Base-by-base conservation (phyloP, 2,113 vertebrate genomes). In the Chamaetylas fuelleborni region DNA sequence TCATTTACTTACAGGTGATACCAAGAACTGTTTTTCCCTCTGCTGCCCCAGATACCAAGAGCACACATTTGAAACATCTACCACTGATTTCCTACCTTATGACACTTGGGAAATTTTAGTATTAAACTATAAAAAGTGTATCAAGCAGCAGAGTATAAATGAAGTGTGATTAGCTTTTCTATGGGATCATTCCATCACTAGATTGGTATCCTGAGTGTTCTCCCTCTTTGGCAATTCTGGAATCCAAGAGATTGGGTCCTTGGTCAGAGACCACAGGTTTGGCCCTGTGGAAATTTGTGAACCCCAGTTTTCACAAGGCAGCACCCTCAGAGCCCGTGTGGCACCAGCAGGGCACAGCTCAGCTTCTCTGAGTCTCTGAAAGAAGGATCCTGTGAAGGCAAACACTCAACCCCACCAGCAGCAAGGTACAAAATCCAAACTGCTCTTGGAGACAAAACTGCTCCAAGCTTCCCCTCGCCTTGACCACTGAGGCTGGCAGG, bases 401-500 rank as follows among this genome's bases (percentile, higher is more conserved):
- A 83, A 33, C 38, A 47, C 47, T 3, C 14, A 6, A 14, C 50
- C 64, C 51, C 51, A 34, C 23, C 58, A 50, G 56, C 76, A 78
- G 47, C 6, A 86, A 88, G 64, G 69, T 16, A 82, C 9, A 18
- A 61, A 82, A 77, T 33, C 51, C 70, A 86, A 81, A 70, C 8
- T 31, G 34, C 42, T 7, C 40, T n/a, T 6, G 16, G 64, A 92
- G 80, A 48, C 65, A 31, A 13, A 80, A 51, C 3, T 54, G 54
- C 70, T 54, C 2, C n/a, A 19, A 54, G 78, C 36, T 66, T 69
- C 89, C 89, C 53, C 86, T 61, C 24, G 3, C 94, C 66, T 83
- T 95, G 96, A 81, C 90, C 91, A 69, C 79, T 29, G 71, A 9
- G 14, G 84, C 57, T 74, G 70, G 74, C n/a, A 29, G 74, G 72